Evolutionary conservation across 1,140 invertebrate species (phyloP), one percentile per base, ranked within the genome.

Genomic region (Lepidurus arcticus): DNA sequence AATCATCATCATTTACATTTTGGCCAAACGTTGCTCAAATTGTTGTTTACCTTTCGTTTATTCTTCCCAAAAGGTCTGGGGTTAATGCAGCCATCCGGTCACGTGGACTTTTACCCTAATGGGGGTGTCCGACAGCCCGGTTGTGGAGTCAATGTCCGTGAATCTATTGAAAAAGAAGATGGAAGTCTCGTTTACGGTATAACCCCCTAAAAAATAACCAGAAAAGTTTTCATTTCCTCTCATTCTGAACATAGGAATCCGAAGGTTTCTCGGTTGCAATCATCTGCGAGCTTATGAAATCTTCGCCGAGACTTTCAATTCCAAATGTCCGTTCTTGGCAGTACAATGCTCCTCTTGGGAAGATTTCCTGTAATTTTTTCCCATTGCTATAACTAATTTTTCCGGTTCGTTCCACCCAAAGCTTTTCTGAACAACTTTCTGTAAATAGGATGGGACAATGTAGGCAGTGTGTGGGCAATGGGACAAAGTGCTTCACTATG

Each of bases 51-150:
- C 1, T 21, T 21, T n/a, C 13, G 42, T 78, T 42, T 21, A 42
- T 44, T 44, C 65, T 26, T 24, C 26, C 77, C 78, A 81, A 8
- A 77, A 88, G 92, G 92, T 81, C 86, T 94, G 13, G 94, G 94
- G 34, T 93, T 95, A 82, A 89, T 87, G 53, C 91, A 94, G 82
- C 88, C 91, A 0, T 89, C 93, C 45, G 94, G 93, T 0, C 93
- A 96, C 83, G 89, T 95, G 1, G 95, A 97, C 84, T 97, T 95
- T 85, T 96, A 92, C 84, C 94, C 94, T 0, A 97, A 96, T 82
- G 93, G 93, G 0, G 94, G 94, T 0, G 88, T 89, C 7, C 89
- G 90, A 79, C 94, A 96, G 84, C 94, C 94, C 0, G 94, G 94
- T 1, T 96, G 94, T 83, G 90, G 89, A 80, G 88, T 90, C 80